Evolutionary conservation across 2,797 vertebrate genomes (phyloP).

Genomic region (Propithecus perrieri): DNA sequence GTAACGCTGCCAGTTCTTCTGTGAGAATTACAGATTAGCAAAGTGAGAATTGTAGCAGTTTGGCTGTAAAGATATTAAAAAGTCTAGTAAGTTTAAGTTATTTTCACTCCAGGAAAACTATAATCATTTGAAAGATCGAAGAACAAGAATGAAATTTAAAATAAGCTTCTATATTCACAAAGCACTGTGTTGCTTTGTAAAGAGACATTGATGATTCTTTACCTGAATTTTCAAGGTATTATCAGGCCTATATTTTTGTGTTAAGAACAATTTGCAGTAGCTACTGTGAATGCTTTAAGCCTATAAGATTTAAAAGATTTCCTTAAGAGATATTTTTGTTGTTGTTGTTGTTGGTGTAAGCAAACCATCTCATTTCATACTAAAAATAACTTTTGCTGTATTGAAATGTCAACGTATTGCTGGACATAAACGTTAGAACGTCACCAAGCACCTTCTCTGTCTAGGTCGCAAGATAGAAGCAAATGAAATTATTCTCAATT

Average conservation of each 20-base stretch:
- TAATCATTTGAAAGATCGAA: conserved; percentile 80
- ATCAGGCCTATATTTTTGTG: not conserved
- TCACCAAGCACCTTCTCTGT: conserved; percentile 68
- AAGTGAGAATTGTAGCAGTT: conserved; percentile 83
- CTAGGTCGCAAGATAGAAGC: conserved; percentile 35
- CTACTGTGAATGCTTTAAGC: not conserved
- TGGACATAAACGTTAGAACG: conserved; percentile 74
- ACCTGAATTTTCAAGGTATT: not conserved
- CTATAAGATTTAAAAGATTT: not conserved
- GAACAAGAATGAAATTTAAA: conserved; percentile 80
- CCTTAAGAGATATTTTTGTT: not conserved
- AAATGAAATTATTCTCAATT: conserved; percentile 28
- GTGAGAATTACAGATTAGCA: conserved; percentile 84
- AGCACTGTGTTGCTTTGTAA: not conserved
- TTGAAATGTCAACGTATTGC: conserved; percentile 61
- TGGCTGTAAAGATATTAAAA: conserved; percentile 84
- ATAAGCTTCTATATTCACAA: conserved; percentile 59
- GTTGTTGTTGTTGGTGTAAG: not conserved
- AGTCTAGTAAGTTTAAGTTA: conserved; percentile 83
- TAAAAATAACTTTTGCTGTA: conserved; percentile 6
- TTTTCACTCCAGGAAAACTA: conserved; percentile 81
- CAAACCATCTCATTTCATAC: conserved; percentile 69
- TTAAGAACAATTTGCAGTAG: not conserved
- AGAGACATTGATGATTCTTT: not conserved
- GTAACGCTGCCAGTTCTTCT: conserved; percentile 82